Percentiles rank a stretch among this genome's conserved stretches.
These are phyloP conservation scores for Tuberolachnus salignus DNA, from an alignment of 2,888 invertebrate species.

Conservation along the genomic window DNA sequence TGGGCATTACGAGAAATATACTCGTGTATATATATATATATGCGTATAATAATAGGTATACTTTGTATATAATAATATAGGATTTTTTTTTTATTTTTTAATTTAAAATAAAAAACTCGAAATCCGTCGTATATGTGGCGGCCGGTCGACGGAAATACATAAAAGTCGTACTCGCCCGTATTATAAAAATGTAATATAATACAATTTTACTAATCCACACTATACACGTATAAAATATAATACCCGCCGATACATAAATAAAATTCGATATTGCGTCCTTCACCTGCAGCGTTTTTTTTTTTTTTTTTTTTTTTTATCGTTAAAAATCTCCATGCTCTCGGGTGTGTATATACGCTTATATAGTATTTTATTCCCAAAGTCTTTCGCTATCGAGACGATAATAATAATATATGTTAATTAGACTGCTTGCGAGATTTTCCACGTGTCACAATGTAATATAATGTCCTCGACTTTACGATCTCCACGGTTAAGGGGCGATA, in stretches of 20 bases:
- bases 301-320: conserved; percentile 21
- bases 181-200: too few species aligned
- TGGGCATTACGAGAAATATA: not conserved
- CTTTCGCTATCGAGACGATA: conserved; percentile 5
- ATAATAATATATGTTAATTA: conserved; percentile 43
- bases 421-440: conserved; percentile 1
- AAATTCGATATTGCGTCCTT: not conserved
- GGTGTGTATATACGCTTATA: not conserved
- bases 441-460: not conserved
- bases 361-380: not conserved
- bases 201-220: not conserved
- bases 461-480: conserved; percentile 21
- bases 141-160: too few species aligned
- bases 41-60: not conserved
- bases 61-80: not conserved
- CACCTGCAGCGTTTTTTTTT: too few species aligned
- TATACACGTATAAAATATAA: not conserved
- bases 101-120: conserved; percentile 28
- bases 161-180: conserved; percentile 13
- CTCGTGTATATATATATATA: not conserved
- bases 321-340: not conserved
- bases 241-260: not conserved
- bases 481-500: not conserved
- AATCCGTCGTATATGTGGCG: conserved; percentile 4
- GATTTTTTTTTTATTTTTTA: conserved; percentile 24